Evolutionary conservation across 2,888 invertebrate species (phyloP).

Genomic region (Ethmia dodecea): DNA sequence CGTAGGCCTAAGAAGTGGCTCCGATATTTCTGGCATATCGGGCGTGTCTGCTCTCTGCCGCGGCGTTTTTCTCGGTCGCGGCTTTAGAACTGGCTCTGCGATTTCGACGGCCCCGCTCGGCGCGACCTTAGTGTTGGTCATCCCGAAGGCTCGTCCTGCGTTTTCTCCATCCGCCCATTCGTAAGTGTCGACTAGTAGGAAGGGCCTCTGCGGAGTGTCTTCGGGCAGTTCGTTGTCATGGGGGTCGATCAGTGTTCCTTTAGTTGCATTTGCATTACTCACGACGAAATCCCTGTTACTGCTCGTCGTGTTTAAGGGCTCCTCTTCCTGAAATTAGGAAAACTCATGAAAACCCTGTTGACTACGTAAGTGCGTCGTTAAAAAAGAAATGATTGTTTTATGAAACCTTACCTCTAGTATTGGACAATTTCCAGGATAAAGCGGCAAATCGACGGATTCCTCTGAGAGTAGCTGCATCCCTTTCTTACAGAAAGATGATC

Average conservation of each 20-base stretch:
- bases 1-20: slow-evolving; percentile 79
- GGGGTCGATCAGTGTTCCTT: slow-evolving; percentile 40
- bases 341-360: background rate
- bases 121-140: slow-evolving; percentile 66
- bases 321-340: slow-evolving; percentile 35
- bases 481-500: slow-evolving; percentile 88
- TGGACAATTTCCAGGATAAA: slow-evolving; percentile 88
- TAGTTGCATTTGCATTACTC: slow-evolving; percentile 40
- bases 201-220: slow-evolving; percentile 51
- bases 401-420: slow-evolving; percentile 67
- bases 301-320: slow-evolving; percentile 32
- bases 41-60: slow-evolving; percentile 71
- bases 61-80: slow-evolving; percentile 76
- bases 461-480: slow-evolving; percentile 86
- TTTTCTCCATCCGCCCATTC: slow-evolving; percentile 74
- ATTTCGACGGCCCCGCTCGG: slow-evolving; percentile 78
- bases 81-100: slow-evolving; percentile 84
- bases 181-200: slow-evolving; percentile 61
- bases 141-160: slow-evolving; percentile 80
- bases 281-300: slow-evolving; percentile 30
- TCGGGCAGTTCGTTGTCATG: slow-evolving; percentile 65
- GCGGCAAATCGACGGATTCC: slow-evolving; percentile 82
- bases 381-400: too few species aligned
- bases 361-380: too few species aligned
- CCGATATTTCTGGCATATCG: slow-evolving; percentile 78